Evolutionary conservation across 2,797 vertebrate species (phyloP), one percentile per base, ranked within the genome.

Genomic region (Myripristis jacobus): DNA sequence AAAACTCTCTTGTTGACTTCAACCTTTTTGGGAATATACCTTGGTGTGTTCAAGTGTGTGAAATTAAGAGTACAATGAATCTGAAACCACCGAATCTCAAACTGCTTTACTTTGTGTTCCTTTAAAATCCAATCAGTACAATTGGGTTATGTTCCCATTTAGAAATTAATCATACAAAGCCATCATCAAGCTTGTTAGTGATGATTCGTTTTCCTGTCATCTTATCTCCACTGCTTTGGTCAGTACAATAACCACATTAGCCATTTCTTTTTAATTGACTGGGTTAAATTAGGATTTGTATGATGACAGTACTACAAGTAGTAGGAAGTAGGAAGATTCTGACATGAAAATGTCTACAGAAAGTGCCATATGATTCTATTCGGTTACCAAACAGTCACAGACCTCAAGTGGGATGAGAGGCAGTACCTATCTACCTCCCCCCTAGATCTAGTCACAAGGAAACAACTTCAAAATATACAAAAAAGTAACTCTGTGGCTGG

Each of bases 311-410:
- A 69, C 71, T 25, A 10, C 31, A 1, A 18, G 27, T 29, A 29
- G 27, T 18, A 22, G 57, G 71, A 61, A 56, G 53, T 58, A 64
- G 55, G 18, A 51, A 67, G 63, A 27, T 72, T 68, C 46, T 13
- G 62, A 82, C 70, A 60, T 73, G 50, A 77, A 78, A 68, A 61
- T 46, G 57, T 71, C 63, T 66, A 36, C 18, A 29, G 36, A 92
- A 91, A 91, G 88, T 91, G 89, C 89, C 66, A 50, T 81, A 87
- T 73, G 51, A 57, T 73, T 82, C 47, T 43, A 52, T 69, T 82
- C 60, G 55, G 58, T 76, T 77, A 59, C 65, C 54, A 59, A 79
- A 66, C 47, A 82, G 68, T 80, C 83, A 70, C 56, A 63, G 46
- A 73, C 55, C 72, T 70, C 38, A 41, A 27, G 22, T 25, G 50